phyloP scores from a whole-genome alignment of 2,888 invertebrate genomes.

The Thelaira solivaga region DNA sequence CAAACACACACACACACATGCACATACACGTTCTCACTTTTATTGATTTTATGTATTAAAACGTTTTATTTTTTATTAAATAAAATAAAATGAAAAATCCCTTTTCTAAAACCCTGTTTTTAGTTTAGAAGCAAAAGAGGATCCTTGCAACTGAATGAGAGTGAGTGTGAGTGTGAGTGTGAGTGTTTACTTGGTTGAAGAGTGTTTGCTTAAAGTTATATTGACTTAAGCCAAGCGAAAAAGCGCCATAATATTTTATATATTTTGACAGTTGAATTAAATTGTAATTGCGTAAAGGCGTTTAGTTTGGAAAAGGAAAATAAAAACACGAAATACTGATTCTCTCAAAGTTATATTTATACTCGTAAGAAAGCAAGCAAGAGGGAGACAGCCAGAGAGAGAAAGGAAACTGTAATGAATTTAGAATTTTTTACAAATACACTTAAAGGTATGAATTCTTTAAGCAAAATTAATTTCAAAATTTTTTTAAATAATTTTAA shows the following conservation, averaged over 20 bases:
- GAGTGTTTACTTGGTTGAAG: neutral
- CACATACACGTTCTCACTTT: neutral
- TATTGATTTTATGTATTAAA: slow-evolving; percentile 46
- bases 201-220: slow-evolving; percentile 16
- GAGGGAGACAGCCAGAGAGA: neutral
- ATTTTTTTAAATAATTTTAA: neutral
- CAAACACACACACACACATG: no score
- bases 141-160: no score
- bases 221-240: slow-evolving; percentile 18
- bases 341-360: no score
- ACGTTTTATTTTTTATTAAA: slow-evolving; percentile 22
- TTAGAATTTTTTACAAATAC: neutral
- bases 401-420: no score
- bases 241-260: slow-evolving; percentile 57
- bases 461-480: neutral
- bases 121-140: neutral
- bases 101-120: slow-evolving; percentile 1
- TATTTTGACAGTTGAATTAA: slow-evolving; percentile 44
- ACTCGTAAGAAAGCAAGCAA: neutral
- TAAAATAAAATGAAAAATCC: neutral
- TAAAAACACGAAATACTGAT: no score
- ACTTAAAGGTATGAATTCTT: neutral
- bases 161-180: no score
- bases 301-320: neutral
- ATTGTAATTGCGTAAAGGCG: slow-evolving; percentile 42